A percentile compares a stretch with the other conserved stretches of the same genome.
Conservation (phyloP, 1,140 invertebrate genomes). For the Bathynomus jamesi region DNA sequence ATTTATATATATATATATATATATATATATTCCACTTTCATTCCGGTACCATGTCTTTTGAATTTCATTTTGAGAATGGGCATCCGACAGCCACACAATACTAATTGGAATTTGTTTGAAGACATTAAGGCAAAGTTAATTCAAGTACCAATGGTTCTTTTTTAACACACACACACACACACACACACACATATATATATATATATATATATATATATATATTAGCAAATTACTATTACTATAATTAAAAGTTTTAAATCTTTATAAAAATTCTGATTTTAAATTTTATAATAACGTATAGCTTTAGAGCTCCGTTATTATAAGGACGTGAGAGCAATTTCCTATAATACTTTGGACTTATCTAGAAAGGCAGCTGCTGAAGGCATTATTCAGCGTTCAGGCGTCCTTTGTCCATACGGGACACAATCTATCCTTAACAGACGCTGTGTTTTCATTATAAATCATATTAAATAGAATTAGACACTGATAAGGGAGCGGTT, state of each 20-base stretch:
- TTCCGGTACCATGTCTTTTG: too few relatives aligned
- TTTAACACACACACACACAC: neutral
- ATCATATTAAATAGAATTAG: constrained; percentile 1
- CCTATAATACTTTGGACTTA: neutral
- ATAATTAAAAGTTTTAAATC: neutral
- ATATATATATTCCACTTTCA: too few relatives aligned
- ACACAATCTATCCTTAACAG: neutral
- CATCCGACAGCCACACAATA: too few relatives aligned
- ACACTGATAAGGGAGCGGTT: neutral
- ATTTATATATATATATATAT: too few relatives aligned
- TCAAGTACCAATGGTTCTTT: too few relatives aligned
- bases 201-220: constrained; percentile 3
- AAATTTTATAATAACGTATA: too few relatives aligned
- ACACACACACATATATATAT: neutral
- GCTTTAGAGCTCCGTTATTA: too few relatives aligned
- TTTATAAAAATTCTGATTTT: too few relatives aligned
- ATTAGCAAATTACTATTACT: neutral
- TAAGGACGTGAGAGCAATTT: neutral
- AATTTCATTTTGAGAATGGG: too few relatives aligned
- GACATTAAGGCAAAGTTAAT: too few relatives aligned
- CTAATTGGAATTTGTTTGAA: too few relatives aligned
- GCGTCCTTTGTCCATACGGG: neutral
- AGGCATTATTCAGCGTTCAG: neutral
- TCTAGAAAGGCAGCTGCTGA: neutral
- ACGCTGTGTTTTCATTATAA: neutral